These are phyloP conservation scores for Nasua narica DNA, from an alignment of 2,797 vertebrate species.

Conservation along the genomic window DNA sequence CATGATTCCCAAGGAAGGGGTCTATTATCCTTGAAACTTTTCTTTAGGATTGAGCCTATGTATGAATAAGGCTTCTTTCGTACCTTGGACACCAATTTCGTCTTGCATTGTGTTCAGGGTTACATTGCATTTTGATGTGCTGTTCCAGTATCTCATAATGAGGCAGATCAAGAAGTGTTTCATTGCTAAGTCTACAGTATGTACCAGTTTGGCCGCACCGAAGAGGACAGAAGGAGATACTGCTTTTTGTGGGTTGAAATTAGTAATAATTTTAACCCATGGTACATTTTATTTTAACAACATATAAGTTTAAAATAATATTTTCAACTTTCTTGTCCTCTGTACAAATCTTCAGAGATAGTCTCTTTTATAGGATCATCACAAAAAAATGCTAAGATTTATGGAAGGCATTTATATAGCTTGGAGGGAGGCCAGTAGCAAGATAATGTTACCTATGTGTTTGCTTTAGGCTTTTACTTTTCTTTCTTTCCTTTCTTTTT, in stretches of 20 bases:
- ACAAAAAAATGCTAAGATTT: neutral
- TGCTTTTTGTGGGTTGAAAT: neutral
- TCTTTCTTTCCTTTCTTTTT: too few relatives aligned
- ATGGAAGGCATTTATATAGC: neutral
- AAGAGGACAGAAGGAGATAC: neutral
- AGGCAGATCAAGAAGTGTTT: neutral
- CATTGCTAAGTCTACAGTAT: neutral
- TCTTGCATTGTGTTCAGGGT: neutral
- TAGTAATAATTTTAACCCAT: neutral
- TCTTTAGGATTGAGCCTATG: neutral
- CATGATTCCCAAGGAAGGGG: neutral
- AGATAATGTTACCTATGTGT: neutral
- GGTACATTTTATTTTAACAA: neutral
- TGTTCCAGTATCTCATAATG: neutral
- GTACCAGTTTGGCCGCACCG: neutral
- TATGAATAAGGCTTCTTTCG: slow-evolving; percentile 19
- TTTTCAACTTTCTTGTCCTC: neutral
- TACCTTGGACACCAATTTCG: neutral
- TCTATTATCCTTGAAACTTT: slow-evolving; percentile 28
- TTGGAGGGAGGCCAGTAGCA: neutral
- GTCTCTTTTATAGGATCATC: neutral
- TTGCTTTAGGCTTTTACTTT: neutral
- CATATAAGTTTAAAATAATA: slow-evolving; percentile 7
- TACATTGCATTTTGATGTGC: neutral
- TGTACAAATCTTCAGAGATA: neutral